A percentile compares a stretch with the other conserved stretches of the same genome.
Evolutionary conservation across 2,113 vertebrate species (phyloP).

Genomic region (Naja naja): DNA sequence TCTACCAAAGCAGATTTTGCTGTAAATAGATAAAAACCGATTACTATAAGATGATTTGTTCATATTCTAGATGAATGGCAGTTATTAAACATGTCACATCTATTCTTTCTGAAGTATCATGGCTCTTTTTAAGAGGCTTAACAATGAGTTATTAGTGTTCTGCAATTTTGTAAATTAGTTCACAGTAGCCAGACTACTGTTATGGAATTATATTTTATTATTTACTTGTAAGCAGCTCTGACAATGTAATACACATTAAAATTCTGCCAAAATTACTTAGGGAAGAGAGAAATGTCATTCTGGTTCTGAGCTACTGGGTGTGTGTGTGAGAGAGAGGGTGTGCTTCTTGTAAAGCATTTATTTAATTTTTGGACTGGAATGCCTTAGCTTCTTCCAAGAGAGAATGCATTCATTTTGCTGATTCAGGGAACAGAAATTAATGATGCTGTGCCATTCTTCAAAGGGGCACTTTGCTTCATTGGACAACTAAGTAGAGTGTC

Average conservation of each 20-base stretch:
- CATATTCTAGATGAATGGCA: not conserved
- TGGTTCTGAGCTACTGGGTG: constrained; percentile 29
- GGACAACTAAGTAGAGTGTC: not conserved
- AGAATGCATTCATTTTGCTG: not conserved
- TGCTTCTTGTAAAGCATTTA: not conserved
- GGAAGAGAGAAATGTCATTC: constrained; percentile 40
- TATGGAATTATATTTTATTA: not conserved
- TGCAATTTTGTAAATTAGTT: constrained; percentile 28
- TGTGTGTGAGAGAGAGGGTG: not conserved
- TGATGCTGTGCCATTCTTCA: not conserved
- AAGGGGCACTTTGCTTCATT: not conserved
- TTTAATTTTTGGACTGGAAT: not conserved
- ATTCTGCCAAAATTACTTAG: constrained; percentile 16
- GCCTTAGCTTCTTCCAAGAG: not conserved
- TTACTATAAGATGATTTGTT: constrained; percentile 16
- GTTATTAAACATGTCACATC: constrained; percentile 8
- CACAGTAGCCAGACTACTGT: not conserved
- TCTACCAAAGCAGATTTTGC: not conserved
- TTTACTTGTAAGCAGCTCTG: not conserved
- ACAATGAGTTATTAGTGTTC: not conserved
- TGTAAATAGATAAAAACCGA: constrained; percentile 24
- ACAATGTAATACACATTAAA: constrained; percentile 35
- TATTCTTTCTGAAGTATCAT: constrained; percentile 20
- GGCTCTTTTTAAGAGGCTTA: constrained; percentile 17
- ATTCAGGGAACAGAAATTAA: not conserved